phyloP scores from a whole-genome alignment of 2,888 invertebrate species.

The Polydrusus tereticollis region DNA sequence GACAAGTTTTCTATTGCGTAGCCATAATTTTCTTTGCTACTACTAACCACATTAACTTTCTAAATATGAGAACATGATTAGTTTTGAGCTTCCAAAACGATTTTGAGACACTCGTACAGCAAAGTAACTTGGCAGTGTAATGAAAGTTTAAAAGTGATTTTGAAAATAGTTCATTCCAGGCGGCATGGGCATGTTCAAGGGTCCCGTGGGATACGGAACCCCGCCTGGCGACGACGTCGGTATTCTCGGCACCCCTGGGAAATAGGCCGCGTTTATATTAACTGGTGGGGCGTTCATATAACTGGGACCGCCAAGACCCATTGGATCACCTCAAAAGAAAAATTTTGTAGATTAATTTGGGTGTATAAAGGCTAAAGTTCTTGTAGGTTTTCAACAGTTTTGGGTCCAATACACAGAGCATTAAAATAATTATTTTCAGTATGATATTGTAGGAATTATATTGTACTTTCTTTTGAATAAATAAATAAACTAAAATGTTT shows the following conservation, averaged over 20 bases:
- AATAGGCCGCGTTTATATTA: constrained; percentile 66
- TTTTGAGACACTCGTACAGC: background rate
- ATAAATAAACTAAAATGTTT: too few species aligned
- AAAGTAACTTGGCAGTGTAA: background rate
- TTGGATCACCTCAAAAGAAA: constrained; percentile 65
- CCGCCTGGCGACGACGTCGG: constrained; percentile 59
- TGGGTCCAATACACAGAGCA: too few species aligned
- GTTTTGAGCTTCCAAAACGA: too few species aligned
- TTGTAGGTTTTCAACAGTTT: too few species aligned
- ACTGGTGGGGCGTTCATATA: constrained; percentile 65
- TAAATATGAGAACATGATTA: too few species aligned
- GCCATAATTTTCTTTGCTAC: too few species aligned
- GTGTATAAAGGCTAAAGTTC: too few species aligned
- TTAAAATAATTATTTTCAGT: too few species aligned
- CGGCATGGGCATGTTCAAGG: constrained; percentile 84
- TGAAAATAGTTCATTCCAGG: constrained; percentile 64
- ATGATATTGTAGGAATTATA: too few species aligned
- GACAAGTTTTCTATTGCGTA: too few species aligned
- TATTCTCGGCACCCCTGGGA: constrained; percentile 64
- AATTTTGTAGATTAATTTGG: constrained; percentile 92
- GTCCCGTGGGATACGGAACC: constrained; percentile 80
- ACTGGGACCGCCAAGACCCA: constrained; percentile 59
- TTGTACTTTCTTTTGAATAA: too few species aligned
- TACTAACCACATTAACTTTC: too few species aligned
- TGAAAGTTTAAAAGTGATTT: constrained; percentile 58